Conservation (phyloP, 37 sponge, comb jelly and placozoan genomes). For the Beroe forskalii region DNA sequence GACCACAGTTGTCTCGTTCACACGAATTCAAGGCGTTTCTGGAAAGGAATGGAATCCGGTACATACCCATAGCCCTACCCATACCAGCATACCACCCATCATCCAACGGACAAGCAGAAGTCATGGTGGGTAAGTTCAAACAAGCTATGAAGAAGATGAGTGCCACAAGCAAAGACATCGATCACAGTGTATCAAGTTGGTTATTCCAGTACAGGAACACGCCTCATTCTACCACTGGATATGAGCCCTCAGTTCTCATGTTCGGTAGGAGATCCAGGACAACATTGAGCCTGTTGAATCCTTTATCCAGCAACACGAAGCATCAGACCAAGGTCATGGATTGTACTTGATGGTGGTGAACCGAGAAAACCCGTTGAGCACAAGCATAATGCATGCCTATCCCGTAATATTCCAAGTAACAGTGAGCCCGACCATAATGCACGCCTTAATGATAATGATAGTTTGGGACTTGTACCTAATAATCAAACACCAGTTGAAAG, state of each 20-base stretch:
- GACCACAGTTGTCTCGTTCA: not conserved
- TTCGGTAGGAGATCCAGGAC: slow-evolving; percentile 44
- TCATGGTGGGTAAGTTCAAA: not conserved
- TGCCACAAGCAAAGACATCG: not conserved
- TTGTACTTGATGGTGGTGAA: too few relatives aligned
- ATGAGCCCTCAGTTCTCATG: slow-evolving; percentile 10
- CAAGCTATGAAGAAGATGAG: slow-evolving; percentile 35
- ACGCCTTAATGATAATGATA: too few relatives aligned
- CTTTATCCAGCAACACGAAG: not conserved
- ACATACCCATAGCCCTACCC: too few relatives aligned
- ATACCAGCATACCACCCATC: not conserved
- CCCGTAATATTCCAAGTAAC: too few relatives aligned
- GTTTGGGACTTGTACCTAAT: too few relatives aligned
- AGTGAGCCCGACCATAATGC: too few relatives aligned
- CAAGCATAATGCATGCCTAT: too few relatives aligned
- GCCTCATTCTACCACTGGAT: not conserved
- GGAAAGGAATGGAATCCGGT: not conserved
- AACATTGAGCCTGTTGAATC: not conserved
- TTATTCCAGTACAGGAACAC: not conserved
- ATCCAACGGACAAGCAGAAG: slow-evolving; percentile 24
- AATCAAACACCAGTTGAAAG: too few relatives aligned
- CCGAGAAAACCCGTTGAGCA: too few relatives aligned
- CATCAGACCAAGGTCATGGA: too few relatives aligned
- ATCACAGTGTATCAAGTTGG: not conserved
- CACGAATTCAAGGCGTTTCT: not conserved